Evolutionary conservation across 2,113 vertebrate genomes (phyloP).

Genomic region (Manacus vitellinus): DNA sequence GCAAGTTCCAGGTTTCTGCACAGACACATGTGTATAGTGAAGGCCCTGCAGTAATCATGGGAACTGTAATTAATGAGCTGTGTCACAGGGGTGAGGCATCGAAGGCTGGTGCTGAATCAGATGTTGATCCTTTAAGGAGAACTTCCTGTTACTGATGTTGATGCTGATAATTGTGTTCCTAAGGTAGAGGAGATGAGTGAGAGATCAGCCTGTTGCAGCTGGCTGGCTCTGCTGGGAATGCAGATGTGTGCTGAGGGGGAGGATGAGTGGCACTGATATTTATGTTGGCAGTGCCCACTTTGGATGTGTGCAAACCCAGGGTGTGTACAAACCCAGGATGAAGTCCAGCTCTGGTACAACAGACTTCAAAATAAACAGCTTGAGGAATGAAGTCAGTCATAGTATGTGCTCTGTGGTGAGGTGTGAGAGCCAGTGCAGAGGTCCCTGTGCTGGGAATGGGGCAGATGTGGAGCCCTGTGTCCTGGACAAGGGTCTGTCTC

Average conservation of each 20-base stretch:
- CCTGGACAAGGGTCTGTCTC: background rate
- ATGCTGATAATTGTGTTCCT: background rate
- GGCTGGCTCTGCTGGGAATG: background rate
- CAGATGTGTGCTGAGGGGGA: background rate
- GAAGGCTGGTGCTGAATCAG: background rate
- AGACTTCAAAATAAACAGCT: background rate
- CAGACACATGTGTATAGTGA: accelerated
- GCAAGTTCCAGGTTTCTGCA: background rate
- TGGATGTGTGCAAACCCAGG: background rate
- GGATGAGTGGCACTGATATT: background rate
- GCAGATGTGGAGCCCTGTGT: background rate
- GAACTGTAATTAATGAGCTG: background rate
- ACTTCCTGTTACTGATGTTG: background rate
- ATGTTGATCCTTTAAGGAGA: background rate
- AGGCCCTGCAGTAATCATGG: background rate
- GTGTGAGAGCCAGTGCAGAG: background rate
- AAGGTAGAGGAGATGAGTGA: background rate
- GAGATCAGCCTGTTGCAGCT: background rate
- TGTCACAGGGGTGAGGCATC: background rate
- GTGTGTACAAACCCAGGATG: background rate
- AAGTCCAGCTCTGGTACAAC: background rate
- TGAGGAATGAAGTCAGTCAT: background rate
- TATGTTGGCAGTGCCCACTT: background rate
- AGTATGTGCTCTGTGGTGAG: background rate
- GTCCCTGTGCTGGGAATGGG: background rate